phyloP scores from a whole-genome alignment of 1,140 invertebrate genomes.

The Brachionus plicatilis region DNA sequence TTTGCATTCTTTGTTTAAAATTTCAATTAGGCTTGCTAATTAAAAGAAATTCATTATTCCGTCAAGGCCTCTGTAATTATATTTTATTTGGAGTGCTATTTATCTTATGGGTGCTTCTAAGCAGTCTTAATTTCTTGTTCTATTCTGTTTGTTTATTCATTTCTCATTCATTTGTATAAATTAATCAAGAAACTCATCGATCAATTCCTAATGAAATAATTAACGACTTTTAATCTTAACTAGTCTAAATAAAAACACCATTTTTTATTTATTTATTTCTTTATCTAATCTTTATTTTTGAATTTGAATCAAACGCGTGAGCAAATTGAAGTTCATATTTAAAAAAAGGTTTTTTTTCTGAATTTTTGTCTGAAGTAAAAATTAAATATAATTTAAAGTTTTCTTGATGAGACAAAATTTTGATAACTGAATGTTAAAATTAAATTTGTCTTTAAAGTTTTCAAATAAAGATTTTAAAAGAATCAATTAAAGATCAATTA shows the following conservation, averaged over 20 bases:
- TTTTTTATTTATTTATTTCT: background rate
- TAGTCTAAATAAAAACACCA: background rate
- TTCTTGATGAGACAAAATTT: too few relatives aligned
- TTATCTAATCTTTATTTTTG: background rate
- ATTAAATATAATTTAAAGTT: too few relatives aligned
- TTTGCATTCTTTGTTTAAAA: background rate
- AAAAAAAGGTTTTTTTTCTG: too few relatives aligned
- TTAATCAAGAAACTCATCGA: conserved; percentile 1
- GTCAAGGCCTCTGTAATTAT: background rate
- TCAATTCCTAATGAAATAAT: background rate
- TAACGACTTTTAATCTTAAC: background rate
- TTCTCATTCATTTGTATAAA: background rate
- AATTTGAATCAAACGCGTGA: too few relatives aligned
- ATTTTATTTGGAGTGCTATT: background rate
- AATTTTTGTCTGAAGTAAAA: too few relatives aligned
- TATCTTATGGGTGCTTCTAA: background rate
- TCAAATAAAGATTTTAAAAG: too few relatives aligned
- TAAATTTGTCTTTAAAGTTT: too few relatives aligned
- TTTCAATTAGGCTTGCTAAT: background rate
- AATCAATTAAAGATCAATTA: too few relatives aligned
- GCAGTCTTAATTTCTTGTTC: background rate
- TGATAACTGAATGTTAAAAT: too few relatives aligned
- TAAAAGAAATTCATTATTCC: conserved; percentile 12
- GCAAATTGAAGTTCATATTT: too few relatives aligned
- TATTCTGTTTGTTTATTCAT: background rate